Base-by-base conservation (phyloP, 2,888 invertebrate genomes). In the Cheilosia pagana region DNA sequence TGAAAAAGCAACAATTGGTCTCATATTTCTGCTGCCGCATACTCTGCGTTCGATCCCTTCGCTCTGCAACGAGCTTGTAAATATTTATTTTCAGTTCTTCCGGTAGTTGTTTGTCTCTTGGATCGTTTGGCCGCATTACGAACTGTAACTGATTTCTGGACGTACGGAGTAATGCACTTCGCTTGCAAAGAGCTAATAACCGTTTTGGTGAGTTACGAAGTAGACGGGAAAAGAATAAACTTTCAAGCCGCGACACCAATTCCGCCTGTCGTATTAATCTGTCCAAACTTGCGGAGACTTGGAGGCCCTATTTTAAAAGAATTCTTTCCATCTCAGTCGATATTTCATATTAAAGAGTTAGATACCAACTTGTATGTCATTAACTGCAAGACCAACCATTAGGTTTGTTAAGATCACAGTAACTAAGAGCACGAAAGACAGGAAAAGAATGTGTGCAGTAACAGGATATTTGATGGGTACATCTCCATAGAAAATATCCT, bases 341-440 rank as follows among this genome's bases (percentile, higher is more conserved):
- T 19, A 10, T 0, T 2, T 21, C 1, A 0, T 10, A 19, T 19
- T 31, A 7, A 52, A 25, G 16, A 19, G 90, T 8, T 89, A 19
- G 90, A 7, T 89, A 87, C 48, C 93, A 94, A 93, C 88, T 72
- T 95, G 94, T 81, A 96, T 96, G 90, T 97, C 97, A 87, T 96
- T 96, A 1, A 97, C 97, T 6, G 97, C 97, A 78, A 97, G 93
- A 87, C 97, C 97, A 41, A 97, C 96, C 92, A 97, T 93, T 45
- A 97, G 91, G 92, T 97, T 97, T 2, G 96, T 96, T 87, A 97
- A 90, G 88, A 97, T 96, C 10, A 97, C 94, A 0, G 96, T 96
- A 0, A 97, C 95, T 0, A 97, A 92, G 16, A 97, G 91, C 0
- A 96, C 96, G 90, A 97, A 97, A 53, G 94, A 93, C 2, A 96